A percentile compares a stretch with the other conserved stretches of the same genome.
phyloP scores from a whole-genome alignment of 2,888 invertebrate genomes.

The Lycaena phlaeas region DNA sequence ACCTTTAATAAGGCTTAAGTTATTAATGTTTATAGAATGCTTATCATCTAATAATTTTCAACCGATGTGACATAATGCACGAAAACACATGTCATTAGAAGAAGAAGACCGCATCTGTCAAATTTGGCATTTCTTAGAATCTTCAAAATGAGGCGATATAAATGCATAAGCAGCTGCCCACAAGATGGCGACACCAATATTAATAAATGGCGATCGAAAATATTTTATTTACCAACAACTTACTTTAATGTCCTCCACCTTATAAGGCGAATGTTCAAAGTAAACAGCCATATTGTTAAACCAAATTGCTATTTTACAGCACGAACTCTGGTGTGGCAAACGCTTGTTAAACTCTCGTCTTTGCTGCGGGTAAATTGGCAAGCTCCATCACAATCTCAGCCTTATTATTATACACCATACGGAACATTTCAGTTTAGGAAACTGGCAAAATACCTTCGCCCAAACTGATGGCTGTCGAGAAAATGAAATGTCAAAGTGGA shows the following conservation, averaged over 20 bases:
- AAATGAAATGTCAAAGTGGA: slow-evolving; percentile 52
- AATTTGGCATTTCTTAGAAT: background rate
- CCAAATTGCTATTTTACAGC: slow-evolving; percentile 66
- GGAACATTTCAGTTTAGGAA: too few relatives aligned
- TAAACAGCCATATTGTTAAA: slow-evolving; percentile 66
- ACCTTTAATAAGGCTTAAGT: too few relatives aligned
- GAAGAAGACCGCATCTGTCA: slow-evolving; percentile 1
- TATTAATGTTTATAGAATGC: too few relatives aligned
- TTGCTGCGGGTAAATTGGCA: too few relatives aligned
- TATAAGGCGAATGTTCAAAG: slow-evolving; percentile 56
- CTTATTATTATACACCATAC: slow-evolving; percentile 12
- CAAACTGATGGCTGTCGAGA: slow-evolving; percentile 22
- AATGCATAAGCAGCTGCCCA: slow-evolving; percentile 13
- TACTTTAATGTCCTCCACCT: too few relatives aligned
- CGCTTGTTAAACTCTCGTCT: too few relatives aligned
- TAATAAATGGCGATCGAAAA: too few relatives aligned
- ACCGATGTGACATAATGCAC: too few relatives aligned
- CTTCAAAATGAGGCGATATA: slow-evolving; percentile 6
- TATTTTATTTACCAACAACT: too few relatives aligned
- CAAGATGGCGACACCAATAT: slow-evolving; percentile 37
- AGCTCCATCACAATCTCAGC: slow-evolving; percentile 13
- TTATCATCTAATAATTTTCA: too few relatives aligned
- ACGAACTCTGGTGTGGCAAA: slow-evolving; percentile 45
- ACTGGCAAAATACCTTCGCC: too few relatives aligned
- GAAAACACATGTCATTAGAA: background rate